Base-by-base conservation (phyloP, 1,140 invertebrate genomes). In the Rhopalosiphum maidis region DNA sequence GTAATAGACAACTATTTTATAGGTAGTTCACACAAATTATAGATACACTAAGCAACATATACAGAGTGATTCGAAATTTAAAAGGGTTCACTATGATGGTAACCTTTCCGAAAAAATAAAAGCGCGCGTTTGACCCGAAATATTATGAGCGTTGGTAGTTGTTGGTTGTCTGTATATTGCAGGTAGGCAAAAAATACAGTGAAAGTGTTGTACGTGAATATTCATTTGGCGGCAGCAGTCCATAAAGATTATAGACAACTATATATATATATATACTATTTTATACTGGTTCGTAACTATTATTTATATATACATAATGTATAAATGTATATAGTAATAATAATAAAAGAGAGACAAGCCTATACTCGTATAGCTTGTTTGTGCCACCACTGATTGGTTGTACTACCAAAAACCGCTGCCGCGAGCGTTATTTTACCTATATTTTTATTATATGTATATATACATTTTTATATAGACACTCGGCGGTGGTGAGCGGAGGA, bases 171-270 rank as follows among this genome's bases (percentile, higher is more conserved):
- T 30, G n/a, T 68, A 68, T 15, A 68, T 15, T 60, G 55, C 5
- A n/a, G 60, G 11, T n/a, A n/a, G 30, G 60, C 18, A 77, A 77
- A 35, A 77, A 77, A n/a, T n/a, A 77, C 60, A 77, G 60, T 77
- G 60, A 77, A 77, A 77, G 60, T 77, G 60, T 77, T 35, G 30
- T n/a, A n/a, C n/a, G 60, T 77, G n/a, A 77, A 77, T 77, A 77
- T 77, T 77, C 60, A n/a, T 77, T 77, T 77, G 15, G 60, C 15
- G n/a, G 60, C 60, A n/a, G 11, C 60, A 68, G 60, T 11, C 60
- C 60, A 77, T 77, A 77, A n/a, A 77, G 60, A 77, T 77, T 77
- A n/a, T 77, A 77, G 30, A 77, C 60, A n/a, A 77, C 60, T 77
- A 18, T 18, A 77, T 77, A n/a, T 68, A 68, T 30, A 11, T 25